These are phyloP conservation scores for Percina caprodes DNA, from an alignment of 2,113 vertebrate genomes.

Conservation along the genomic window DNA sequence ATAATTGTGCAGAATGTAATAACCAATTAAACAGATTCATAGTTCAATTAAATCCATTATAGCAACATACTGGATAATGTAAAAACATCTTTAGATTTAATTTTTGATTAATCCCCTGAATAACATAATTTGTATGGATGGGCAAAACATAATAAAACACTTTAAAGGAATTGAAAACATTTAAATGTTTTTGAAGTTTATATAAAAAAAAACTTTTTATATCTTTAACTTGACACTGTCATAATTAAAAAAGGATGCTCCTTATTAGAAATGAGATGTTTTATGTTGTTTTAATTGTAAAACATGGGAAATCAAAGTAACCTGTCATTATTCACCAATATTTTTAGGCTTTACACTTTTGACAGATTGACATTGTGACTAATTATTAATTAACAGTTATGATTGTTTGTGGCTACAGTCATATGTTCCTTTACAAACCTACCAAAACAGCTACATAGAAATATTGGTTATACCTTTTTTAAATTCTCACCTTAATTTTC, in stretches of 20 bases:
- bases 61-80: not conserved
- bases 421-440: not conserved
- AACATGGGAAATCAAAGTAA: too few relatives aligned
- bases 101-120: not conserved
- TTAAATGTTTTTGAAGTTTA: not conserved
- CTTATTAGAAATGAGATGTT: not conserved
- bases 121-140: not conserved
- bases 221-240: not conserved
- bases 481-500: too few relatives aligned
- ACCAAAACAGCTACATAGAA: not conserved
- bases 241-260: not conserved
- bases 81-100: not conserved
- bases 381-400: not conserved
- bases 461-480: not conserved
- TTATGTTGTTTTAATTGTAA: not conserved
- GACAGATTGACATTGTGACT: not conserved
- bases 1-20: not conserved
- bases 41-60: not conserved
- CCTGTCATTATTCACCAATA: not conserved
- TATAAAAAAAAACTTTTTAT: not conserved
- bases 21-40: conserved; percentile 10
- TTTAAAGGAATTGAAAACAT: not conserved
- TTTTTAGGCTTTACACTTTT: not conserved
- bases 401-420: not conserved
- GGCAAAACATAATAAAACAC: not conserved